Percentiles rank a stretch among this genome's conserved stretches.
phyloP scores from a whole-genome alignment of 2,888 invertebrate genomes.

The Drosophila fungiperda region DNA sequence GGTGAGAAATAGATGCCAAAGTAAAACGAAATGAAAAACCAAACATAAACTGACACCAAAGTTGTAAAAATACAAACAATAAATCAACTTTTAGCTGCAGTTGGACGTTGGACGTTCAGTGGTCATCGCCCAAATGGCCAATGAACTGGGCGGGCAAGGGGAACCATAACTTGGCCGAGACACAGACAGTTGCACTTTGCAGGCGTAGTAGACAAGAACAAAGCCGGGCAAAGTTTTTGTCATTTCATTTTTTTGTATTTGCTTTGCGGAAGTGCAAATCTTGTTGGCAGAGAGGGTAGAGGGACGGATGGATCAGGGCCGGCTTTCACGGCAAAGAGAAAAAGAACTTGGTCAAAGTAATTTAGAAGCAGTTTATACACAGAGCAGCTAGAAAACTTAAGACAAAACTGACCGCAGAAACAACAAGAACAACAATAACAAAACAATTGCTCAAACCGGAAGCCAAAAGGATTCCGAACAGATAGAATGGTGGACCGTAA shows the following conservation, averaged over 20 bases:
- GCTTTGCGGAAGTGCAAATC: constrained; percentile 59
- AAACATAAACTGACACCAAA: constrained; percentile 60
- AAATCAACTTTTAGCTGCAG: constrained; percentile 65
- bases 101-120: constrained; percentile 13
- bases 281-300: constrained; percentile 43
- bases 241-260: not conserved
- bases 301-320: not conserved
- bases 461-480: constrained; percentile 12
- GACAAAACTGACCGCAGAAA: constrained; percentile 60
- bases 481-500: constrained; percentile 28
- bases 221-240: constrained; percentile 51
- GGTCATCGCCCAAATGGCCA: constrained; percentile 28
- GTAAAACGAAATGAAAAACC: constrained; percentile 59
- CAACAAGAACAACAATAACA: constrained; percentile 47
- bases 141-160: constrained; percentile 30
- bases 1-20: constrained; percentile 22
- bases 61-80: constrained; percentile 59
- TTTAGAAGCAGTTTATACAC: constrained; percentile 72
- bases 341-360: constrained; percentile 67
- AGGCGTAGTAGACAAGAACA: constrained; percentile 40
- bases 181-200: constrained; percentile 38
- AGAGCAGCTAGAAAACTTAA: constrained; percentile 52
- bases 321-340: constrained; percentile 25
- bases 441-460: constrained; percentile 47
- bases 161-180: constrained; percentile 21